These are phyloP conservation scores for Xiphophorus birchmanni DNA, from an alignment of 2,797 vertebrate genomes.

Conservation along the genomic window DNA sequence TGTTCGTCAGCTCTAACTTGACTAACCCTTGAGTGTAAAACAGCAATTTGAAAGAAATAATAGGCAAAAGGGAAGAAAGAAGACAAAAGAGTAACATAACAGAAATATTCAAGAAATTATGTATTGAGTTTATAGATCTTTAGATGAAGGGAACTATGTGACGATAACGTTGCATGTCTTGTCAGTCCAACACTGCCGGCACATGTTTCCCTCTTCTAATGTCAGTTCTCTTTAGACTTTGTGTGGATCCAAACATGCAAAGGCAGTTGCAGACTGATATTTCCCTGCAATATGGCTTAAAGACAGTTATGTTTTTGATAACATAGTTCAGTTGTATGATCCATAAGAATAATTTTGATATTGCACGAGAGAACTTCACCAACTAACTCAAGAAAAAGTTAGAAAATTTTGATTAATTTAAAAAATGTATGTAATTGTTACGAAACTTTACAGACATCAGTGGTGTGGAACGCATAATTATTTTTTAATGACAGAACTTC, in stretches of 20 bases:
- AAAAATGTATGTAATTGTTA: slow-evolving; percentile 27
- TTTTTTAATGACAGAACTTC: slow-evolving; percentile 35
- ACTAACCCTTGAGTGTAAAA: slow-evolving; percentile 81
- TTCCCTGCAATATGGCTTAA: slow-evolving; percentile 53
- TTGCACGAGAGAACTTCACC: slow-evolving; percentile 49
- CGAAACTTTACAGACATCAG: slow-evolving; percentile 47
- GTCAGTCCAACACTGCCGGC: slow-evolving; percentile 75
- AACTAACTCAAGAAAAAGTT: slow-evolving; percentile 24
- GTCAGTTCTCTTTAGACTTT: slow-evolving; percentile 39
- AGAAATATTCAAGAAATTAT: slow-evolving; percentile 27
- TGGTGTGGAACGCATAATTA: slow-evolving; percentile 47
- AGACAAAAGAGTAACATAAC: slow-evolving; percentile 3
- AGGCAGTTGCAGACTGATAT: slow-evolving; percentile 33
- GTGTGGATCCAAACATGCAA: slow-evolving; percentile 52
- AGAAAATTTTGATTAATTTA: neutral
- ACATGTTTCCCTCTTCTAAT: slow-evolving; percentile 48
- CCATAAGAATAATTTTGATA: slow-evolving; percentile 38
- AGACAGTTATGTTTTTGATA: slow-evolving; percentile 34
- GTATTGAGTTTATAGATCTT: slow-evolving; percentile 32
- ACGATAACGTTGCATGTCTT: slow-evolving; percentile 61
- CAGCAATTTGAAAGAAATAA: slow-evolving; percentile 10
- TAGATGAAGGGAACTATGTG: slow-evolving; percentile 31
- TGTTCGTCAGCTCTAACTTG: slow-evolving; percentile 90
- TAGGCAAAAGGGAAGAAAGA: slow-evolving; percentile 8
- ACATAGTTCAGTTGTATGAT: slow-evolving; percentile 23